Base-by-base conservation (phyloP, 2,888 invertebrate genomes). In the Chrysolina americana region DNA sequence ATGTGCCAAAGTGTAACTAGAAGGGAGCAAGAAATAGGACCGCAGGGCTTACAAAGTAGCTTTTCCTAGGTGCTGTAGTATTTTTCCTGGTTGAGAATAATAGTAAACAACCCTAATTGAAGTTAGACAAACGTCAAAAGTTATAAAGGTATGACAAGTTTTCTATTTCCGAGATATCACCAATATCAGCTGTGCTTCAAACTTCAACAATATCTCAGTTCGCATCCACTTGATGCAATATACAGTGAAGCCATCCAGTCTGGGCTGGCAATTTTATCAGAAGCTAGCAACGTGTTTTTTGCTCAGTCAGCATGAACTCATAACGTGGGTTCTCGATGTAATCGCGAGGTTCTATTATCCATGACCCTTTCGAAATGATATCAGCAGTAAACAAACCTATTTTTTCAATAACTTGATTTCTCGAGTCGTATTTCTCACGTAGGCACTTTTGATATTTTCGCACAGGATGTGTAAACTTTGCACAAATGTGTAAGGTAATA, bases 331-430 rank as follows among this genome's bases (percentile, higher is more conserved):
- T 68, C 17, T 66, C 10, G 21, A 17, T 47, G 15, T 23, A 28
- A 59, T 65, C 48, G 50, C 48, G 17, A 13, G 44, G n/a, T 11
- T 48, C 21, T 48, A 47, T 65, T 21, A 44, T 65, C 23, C 48
- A 47, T 21, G 21, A 66, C 48, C 66, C 66, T 13, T 36, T 28
- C 13, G 50, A 48, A 66, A 66, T 19, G 50, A 50, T 48, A 66
- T 66, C 48, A n/a, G 50, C 13, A 10, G 50, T 66, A 50, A 66
- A 50, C 66, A 66, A 48, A 48, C 50, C 11, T 59, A 36, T 59
- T 59, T 59, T 59, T 36, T 36, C 10, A 59, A 36, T 59, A 9
- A n/a, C n/a, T 59, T 28, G 28, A 23, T 59, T 59, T 36, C n/a
- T 59, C 59, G 59, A 13, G 59, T n/a, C 11, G 13, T 11, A 53